phyloP scores from a whole-genome alignment of 2,797 vertebrate species.

The Labeo calbasu region DNA sequence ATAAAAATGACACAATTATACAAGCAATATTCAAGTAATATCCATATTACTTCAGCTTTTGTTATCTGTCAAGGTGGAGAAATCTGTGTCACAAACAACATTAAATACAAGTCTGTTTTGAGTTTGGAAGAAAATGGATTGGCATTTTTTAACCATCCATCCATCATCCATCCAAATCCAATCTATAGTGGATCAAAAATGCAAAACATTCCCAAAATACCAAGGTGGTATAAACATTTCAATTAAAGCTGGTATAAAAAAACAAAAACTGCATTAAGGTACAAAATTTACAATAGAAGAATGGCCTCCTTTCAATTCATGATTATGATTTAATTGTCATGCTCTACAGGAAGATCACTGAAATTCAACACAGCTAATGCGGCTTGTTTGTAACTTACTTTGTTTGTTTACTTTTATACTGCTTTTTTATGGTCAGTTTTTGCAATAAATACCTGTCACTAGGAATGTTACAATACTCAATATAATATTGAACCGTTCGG shows the following conservation, averaged over 20 bases:
- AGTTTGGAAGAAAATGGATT: conserved; percentile 45
- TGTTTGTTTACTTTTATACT: no score
- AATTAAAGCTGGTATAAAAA: neutral
- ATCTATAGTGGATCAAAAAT: conserved; percentile 71
- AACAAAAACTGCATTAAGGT: neutral
- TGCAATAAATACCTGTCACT: no score
- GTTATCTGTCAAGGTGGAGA: conserved; percentile 66
- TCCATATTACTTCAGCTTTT: conserved; percentile 73
- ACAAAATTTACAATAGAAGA: neutral
- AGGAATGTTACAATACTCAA: no score
- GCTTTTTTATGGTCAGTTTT: no score
- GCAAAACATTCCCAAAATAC: conserved; percentile 46
- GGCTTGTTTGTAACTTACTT: no score
- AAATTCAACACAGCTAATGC: neutral
- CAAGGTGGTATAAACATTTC: conserved; percentile 49
- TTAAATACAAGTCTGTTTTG: conserved; percentile 48
- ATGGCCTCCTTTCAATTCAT: neutral
- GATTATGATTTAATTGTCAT: neutral
- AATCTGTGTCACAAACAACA: conserved; percentile 40
- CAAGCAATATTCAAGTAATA: conserved; percentile 62
- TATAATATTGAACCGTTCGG: no score
- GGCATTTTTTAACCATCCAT: conserved; percentile 73
- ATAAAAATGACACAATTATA: conserved; percentile 48
- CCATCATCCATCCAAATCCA: conserved; percentile 76
- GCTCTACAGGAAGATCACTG: neutral